phyloP scores from a whole-genome alignment of 2,888 invertebrate genomes.

The Branchellion lobata region DNA sequence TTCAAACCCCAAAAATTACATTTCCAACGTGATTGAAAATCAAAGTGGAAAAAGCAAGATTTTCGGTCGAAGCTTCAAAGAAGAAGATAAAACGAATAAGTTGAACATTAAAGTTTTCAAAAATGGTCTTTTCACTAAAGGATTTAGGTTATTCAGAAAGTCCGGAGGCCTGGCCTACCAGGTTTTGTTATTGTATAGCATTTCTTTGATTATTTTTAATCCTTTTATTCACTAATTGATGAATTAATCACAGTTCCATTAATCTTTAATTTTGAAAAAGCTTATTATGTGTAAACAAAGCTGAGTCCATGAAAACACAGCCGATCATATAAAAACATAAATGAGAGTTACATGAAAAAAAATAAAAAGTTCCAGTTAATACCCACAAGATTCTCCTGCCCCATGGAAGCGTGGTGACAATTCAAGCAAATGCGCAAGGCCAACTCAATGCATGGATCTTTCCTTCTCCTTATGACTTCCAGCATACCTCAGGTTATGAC shows the following conservation, averaged over 20 bases:
- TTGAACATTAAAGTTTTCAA: constrained; percentile 44
- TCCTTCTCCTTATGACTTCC: constrained; percentile 46
- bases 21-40: neutral
- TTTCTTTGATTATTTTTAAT: no score
- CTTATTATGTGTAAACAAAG: no score
- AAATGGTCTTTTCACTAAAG: constrained; percentile 48
- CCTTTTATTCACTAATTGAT: no score
- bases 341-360: no score
- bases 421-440: constrained; percentile 23
- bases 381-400: constrained; percentile 46
- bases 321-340: no score
- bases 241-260: no score
- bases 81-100: neutral
- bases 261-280: no score
- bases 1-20: no score
- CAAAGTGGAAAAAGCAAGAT: neutral
- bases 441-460: constrained; percentile 47
- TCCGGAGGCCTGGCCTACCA: constrained; percentile 46
- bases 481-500: constrained; percentile 45
- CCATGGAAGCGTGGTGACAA: constrained; percentile 46
- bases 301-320: no score
- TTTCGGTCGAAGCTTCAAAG: neutral
- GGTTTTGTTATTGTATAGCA: no score
- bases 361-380: no score
- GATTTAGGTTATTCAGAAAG: constrained; percentile 46